Conservation (phyloP, 2,888 invertebrate genomes). For the Orthonychiurus folsomi region DNA sequence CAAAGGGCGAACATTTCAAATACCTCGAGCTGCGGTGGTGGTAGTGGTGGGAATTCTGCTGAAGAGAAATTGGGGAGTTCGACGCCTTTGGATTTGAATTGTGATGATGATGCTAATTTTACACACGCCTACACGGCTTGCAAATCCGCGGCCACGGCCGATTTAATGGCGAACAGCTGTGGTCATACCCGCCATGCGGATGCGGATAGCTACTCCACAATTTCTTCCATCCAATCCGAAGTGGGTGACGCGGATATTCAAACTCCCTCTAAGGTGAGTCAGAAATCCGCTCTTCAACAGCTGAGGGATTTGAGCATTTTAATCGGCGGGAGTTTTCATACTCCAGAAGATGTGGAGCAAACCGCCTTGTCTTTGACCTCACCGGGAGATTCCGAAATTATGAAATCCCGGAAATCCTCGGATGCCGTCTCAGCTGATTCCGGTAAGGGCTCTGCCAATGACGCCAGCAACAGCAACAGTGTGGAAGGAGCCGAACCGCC, state of each 20-base stretch:
- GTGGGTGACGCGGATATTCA: neutral
- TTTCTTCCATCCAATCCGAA: constrained; percentile 29
- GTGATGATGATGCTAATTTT: neutral
- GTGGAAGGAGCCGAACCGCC: neutral
- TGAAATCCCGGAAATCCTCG: constrained; percentile 22
- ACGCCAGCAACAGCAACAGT: constrained; percentile 3
- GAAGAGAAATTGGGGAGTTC: neutral
- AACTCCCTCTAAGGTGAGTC: neutral
- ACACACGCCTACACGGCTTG: neutral
- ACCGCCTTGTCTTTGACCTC: neutral
- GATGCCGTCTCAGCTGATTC: constrained; percentile 35
- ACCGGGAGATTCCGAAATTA: neutral
- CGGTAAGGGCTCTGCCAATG: constrained; percentile 33
- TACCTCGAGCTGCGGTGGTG: neutral
- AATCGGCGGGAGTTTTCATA: constrained; percentile 33
- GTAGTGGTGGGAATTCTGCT: neutral
- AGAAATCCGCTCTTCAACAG: constrained; percentile 32
- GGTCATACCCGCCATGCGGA: constrained; percentile 34
- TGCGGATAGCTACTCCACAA: constrained; percentile 35
- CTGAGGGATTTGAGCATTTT: constrained; percentile 31
- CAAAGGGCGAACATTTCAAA: neutral
- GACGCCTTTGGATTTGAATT: neutral
- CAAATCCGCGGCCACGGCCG: neutral
- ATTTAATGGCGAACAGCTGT: constrained; percentile 28
- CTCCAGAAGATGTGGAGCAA: constrained; percentile 8